phyloP scores from a whole-genome alignment of 2,113 vertebrate species.

The Megaceryle torquata region DNA sequence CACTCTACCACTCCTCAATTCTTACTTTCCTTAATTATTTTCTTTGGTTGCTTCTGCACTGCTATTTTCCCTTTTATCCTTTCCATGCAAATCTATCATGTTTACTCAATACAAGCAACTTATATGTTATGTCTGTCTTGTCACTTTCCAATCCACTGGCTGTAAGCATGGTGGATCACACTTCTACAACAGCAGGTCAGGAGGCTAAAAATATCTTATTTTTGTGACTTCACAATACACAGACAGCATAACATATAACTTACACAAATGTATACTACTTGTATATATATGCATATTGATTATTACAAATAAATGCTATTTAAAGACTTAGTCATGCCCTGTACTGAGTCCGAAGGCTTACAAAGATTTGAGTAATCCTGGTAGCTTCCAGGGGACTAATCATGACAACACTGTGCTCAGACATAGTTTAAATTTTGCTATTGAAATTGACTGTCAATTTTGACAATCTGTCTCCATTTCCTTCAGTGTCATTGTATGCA shows the following conservation, averaged over 20 bases:
- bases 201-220: background rate
- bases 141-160: background rate
- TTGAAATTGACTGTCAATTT: background rate
- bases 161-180: fast-evolving
- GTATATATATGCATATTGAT: background rate
- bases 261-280: background rate
- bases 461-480: background rate
- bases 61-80: background rate
- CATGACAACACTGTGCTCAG: background rate
- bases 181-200: background rate
- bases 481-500: background rate
- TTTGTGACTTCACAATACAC: background rate
- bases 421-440: background rate
- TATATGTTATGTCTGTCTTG: background rate
- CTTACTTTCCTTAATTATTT: background rate
- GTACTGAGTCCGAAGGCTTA: background rate
- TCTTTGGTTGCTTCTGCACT: background rate
- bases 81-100: background rate
- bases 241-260: background rate
- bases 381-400: background rate
- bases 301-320: background rate
- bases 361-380: background rate
- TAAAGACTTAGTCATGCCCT: background rate
- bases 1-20: background rate
- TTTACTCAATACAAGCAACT: background rate